Percentiles rank a stretch among this genome's conserved stretches.
Conservation (phyloP, 2,888 invertebrate genomes). For the Mechanitis mazaeus region DNA sequence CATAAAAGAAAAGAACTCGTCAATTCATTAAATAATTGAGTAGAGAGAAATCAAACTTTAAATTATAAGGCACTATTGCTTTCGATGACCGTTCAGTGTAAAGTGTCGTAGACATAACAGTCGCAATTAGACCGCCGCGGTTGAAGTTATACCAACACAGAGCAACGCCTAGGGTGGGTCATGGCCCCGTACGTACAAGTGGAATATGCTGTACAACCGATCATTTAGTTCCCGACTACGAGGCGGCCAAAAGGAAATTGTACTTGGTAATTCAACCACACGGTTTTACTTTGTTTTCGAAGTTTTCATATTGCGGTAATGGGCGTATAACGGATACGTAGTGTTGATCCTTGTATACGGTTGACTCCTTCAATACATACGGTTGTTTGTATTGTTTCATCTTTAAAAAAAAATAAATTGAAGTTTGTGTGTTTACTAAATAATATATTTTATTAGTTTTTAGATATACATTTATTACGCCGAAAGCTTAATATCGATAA, state of each 20-base stretch:
- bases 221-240: slow-evolving; percentile 77
- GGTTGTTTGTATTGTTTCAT: not conserved
- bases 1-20: too few species aligned
- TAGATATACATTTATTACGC: too few species aligned
- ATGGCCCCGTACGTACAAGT: slow-evolving; percentile 38
- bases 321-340: too few species aligned
- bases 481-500: not conserved
- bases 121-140: slow-evolving; percentile 53
- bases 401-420: too few species aligned
- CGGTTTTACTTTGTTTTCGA: slow-evolving; percentile 10
- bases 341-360: too few species aligned
- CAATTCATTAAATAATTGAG: too few species aligned
- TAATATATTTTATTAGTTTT: too few species aligned
- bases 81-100: slow-evolving; percentile 15
- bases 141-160: slow-evolving; percentile 14
- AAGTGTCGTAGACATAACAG: slow-evolving; percentile 32
- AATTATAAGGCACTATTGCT: slow-evolving; percentile 8
- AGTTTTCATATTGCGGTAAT: slow-evolving; percentile 5
- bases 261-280: slow-evolving; percentile 76
- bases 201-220: slow-evolving; percentile 59
- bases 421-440: too few species aligned
- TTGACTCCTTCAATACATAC: too few species aligned
- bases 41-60: not conserved
- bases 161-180: slow-evolving; percentile 39
- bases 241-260: slow-evolving; percentile 81